These are phyloP conservation scores for Rapana venosa DNA, from an alignment of 2,888 invertebrate species.

Conservation along the genomic window DNA sequence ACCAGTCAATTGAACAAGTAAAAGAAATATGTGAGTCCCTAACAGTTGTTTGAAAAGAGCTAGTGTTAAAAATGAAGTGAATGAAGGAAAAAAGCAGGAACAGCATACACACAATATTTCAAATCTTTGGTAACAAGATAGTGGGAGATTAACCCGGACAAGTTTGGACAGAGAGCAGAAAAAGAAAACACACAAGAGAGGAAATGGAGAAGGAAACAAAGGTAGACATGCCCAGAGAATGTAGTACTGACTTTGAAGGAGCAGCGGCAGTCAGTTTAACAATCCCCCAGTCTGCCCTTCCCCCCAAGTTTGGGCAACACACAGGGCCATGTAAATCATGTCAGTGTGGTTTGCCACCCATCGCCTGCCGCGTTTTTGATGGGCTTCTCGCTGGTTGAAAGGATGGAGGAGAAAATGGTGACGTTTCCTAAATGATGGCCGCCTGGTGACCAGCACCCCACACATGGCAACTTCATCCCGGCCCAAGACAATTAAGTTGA, in stretches of 20 bases:
- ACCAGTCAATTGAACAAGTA: too few relatives aligned
- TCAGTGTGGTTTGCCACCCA: not conserved
- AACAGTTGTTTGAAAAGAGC: not conserved
- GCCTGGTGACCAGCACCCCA: not conserved
- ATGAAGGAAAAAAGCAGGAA: conserved; percentile 28
- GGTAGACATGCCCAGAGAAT: too few relatives aligned
- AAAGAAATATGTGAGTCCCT: too few relatives aligned
- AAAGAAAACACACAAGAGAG: not conserved
- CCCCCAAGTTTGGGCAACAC: not conserved
- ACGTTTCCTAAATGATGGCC: conserved; percentile 25
- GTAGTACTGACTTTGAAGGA: not conserved
- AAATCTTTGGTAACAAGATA: conserved; percentile 9
- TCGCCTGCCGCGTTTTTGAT: conserved; percentile 26
- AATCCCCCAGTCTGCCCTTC: conserved; percentile 1
- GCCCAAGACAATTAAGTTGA: conserved; percentile 18
- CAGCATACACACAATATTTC: conserved; percentile 6
- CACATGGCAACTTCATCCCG: not conserved
- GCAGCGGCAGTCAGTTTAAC: conserved; percentile 25
- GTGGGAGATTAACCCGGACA: conserved; percentile 13
- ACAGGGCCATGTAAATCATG: conserved; percentile 34
- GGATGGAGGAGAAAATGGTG: conserved; percentile 33
- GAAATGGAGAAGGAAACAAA: too few relatives aligned
- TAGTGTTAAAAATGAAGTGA: conserved; percentile 22
- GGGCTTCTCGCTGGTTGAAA: conserved; percentile 9
- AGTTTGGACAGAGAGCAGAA: not conserved